Conservation (phyloP, 1,140 invertebrate species). For the Drosophila quadrilineata region DNA sequence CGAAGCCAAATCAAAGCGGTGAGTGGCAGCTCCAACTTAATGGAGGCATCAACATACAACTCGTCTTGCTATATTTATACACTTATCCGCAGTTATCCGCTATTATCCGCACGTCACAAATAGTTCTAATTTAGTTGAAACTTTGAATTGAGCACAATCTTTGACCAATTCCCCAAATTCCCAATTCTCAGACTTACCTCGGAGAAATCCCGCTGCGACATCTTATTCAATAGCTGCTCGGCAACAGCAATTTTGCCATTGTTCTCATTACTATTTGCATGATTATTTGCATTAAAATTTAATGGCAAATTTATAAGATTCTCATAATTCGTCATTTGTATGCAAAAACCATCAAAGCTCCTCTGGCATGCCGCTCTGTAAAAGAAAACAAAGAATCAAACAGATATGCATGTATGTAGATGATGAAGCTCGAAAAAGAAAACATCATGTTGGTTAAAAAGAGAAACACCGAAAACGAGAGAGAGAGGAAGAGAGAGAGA, state of each 20-base stretch:
- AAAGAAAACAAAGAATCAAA: slow-evolving; percentile 28
- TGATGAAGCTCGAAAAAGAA: too few relatives aligned
- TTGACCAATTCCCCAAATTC: not conserved
- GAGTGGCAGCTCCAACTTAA: not conserved
- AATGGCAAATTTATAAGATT: slow-evolving; percentile 80
- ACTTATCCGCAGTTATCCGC: not conserved
- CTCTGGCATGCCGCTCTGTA: slow-evolving; percentile 48
- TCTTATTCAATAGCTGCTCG: slow-evolving; percentile 73
- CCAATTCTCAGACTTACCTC: slow-evolving; percentile 64
- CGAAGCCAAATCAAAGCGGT: not conserved
- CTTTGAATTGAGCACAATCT: too few relatives aligned
- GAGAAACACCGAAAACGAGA: not conserved
- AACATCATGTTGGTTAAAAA: not conserved
- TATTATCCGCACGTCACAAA: not conserved
- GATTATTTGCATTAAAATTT: slow-evolving; percentile 75
- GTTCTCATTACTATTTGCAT: slow-evolving; percentile 62
- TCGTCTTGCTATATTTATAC: not conserved
- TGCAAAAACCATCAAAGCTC: slow-evolving; percentile 54
- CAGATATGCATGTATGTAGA: too few relatives aligned
- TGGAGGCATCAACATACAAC: slow-evolving; percentile 19
- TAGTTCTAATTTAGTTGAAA: not conserved
- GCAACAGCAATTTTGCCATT: slow-evolving; percentile 62
- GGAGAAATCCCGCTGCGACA: slow-evolving; percentile 79
- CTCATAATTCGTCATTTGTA: slow-evolving; percentile 81
- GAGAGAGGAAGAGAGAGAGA: slow-evolving; percentile 7